A percentile compares a stretch with the other conserved stretches of the same genome.
These are phyloP conservation scores for Trachelus stipa DNA, from an alignment of 2,888 invertebrate genomes.

Conservation along the genomic window DNA sequence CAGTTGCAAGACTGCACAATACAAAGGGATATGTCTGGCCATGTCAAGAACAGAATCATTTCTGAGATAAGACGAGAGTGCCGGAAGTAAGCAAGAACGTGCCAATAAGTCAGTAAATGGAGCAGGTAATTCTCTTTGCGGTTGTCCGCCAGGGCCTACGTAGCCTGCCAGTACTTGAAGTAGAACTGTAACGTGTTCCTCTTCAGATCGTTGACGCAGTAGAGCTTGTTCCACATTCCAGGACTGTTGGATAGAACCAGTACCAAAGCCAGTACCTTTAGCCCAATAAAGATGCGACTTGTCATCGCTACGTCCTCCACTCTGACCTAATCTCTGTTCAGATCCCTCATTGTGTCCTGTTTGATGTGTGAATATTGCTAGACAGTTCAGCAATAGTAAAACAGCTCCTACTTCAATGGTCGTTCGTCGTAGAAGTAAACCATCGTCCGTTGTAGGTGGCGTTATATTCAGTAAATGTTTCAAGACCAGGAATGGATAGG, in stretches of 20 bases:
- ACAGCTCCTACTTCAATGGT: conserved; percentile 88
- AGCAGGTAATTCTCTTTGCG: conserved; percentile 72
- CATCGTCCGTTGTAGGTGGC: conserved; percentile 81
- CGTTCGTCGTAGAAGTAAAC: conserved; percentile 79
- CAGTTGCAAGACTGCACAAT: conserved; percentile 85
- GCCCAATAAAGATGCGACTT: conserved; percentile 91
- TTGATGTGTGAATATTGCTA: conserved; percentile 90
- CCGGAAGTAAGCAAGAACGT: conserved; percentile 87
- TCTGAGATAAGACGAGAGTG: conserved; percentile 88
- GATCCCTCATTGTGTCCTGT: conserved; percentile 69
- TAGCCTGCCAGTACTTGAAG: conserved; percentile 88
- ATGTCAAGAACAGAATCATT: conserved; percentile 97
- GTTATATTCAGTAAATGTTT: conserved; percentile 82
- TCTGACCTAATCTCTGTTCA: conserved; percentile 54
- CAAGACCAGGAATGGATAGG: conserved; percentile 83
- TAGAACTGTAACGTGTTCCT: conserved; percentile 91
- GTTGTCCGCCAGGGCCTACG: conserved; percentile 79
- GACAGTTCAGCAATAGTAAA: conserved; percentile 85
- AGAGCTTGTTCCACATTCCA: conserved; percentile 98
- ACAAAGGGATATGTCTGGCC: conserved; percentile 95
- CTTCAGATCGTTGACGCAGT: conserved; percentile 88
- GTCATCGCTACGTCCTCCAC: conserved; percentile 69
- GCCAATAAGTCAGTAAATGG: conserved; percentile 82
- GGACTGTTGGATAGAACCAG: conserved; percentile 93
- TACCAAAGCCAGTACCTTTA: conserved; percentile 96